A percentile compares a stretch with the other conserved stretches of the same genome.
Evolutionary conservation across 2,113 vertebrate species (phyloP).

Genomic region (Puntigrus tetrazona): DNA sequence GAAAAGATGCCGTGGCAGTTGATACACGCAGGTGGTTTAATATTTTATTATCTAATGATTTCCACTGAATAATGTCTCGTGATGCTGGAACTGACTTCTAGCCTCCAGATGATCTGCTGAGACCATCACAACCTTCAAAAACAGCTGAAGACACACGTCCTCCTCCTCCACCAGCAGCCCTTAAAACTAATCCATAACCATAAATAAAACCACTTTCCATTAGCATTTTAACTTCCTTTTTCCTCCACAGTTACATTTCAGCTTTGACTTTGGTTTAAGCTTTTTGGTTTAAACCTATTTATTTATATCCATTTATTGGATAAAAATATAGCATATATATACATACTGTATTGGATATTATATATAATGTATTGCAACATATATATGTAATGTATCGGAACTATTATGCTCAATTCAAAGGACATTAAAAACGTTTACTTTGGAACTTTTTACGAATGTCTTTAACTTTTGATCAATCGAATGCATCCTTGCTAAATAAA

Average conservation of each 20-base stretch:
- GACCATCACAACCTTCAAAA: conserved; percentile 20
- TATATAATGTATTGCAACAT: neutral
- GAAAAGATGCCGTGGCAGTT: neutral
- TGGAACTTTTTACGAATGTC: neutral
- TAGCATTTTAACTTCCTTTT: neutral
- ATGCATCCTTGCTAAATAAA: neutral
- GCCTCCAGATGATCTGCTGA: conserved; percentile 1
- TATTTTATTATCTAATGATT: conserved; percentile 1
- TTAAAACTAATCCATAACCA: conserved; percentile 20
- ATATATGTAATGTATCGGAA: neutral
- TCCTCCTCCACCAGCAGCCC: neutral
- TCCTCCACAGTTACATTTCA: neutral
- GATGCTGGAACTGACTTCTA: neutral
- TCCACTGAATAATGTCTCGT: neutral
- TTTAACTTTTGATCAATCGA: neutral
- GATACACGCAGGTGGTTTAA: neutral
- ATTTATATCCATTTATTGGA: neutral
- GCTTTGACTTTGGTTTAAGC: neutral
- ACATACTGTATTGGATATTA: too few relatives aligned
- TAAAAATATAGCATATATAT: too few relatives aligned
- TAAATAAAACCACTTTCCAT: conserved; percentile 14
- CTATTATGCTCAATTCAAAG: neutral
- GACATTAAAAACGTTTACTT: neutral
- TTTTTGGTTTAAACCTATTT: neutral
- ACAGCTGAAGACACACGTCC: neutral